These are phyloP conservation scores for Gila robusta DNA, from an alignment of 2,797 vertebrate species.

Conservation along the genomic window DNA sequence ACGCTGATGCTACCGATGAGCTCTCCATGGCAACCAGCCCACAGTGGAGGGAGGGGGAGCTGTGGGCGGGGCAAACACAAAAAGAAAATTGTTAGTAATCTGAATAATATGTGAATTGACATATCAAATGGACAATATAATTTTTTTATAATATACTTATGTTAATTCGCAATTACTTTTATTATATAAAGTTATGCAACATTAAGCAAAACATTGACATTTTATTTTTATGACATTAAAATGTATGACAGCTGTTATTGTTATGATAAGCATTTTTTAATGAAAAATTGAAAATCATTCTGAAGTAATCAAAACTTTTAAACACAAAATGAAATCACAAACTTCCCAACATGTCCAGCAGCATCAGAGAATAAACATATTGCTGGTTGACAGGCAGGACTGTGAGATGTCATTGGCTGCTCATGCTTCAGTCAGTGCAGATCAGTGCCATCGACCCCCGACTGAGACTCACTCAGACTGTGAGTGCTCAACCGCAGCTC, in stretches of 20 bases:
- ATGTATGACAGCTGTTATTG: neutral
- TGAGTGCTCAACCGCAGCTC: neutral
- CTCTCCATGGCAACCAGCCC: conserved; percentile 88
- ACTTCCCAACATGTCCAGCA: neutral
- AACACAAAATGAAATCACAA: neutral
- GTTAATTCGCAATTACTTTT: neutral
- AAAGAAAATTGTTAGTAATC: neutral
- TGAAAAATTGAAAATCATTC: neutral
- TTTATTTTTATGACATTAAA: neutral
- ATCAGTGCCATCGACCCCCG: conserved; percentile 8
- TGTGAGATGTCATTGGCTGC: neutral
- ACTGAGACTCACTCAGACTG: neutral
- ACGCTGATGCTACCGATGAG: conserved; percentile 94
- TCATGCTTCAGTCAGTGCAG: neutral
- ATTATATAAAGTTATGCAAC: neutral
- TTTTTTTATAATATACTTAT: neutral
- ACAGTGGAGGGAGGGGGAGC: conserved; percentile 64
- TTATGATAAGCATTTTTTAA: neutral
- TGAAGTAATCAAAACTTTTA: neutral
- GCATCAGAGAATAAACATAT: neutral
- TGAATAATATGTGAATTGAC: neutral
- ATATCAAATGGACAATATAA: neutral
- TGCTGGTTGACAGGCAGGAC: neutral
- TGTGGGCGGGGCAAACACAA: conserved; percentile 42
- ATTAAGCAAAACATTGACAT: neutral